Base-by-base conservation (phyloP, 2,113 vertebrate genomes). In the Dipodomys ordii region DNA sequence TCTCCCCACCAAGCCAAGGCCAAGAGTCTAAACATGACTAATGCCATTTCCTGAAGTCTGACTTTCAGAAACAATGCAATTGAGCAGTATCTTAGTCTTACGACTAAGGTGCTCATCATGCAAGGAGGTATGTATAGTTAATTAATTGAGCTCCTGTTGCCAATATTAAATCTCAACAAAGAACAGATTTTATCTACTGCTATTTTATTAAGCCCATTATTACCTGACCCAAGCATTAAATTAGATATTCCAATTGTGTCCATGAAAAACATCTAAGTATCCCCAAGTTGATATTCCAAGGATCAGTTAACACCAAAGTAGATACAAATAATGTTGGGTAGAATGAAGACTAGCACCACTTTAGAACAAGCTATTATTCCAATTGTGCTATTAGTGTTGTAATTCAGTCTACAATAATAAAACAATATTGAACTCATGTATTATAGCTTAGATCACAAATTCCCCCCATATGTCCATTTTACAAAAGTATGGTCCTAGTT, bases 21-120 rank as follows among this genome's bases (percentile, higher is more conserved):
- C 7, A n/a, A 11, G 10, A 67, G 25, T 46, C 60, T 69, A 53
- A 27, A 28, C 86, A n/a, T 46, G 46, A 86, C 46, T 92, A 69
- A 60, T 18, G 64, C 1, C 0, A 35, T 71, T 80, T 46, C 20
- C 49, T 60, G 30, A 78, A 35, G 25, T 30, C 76, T 72, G 74
- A 44, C 71, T 92, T 78, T 90, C 30, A 77, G 69, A 83, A 80
- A 7, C 27, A 85, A 74, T 68, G 68, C 57, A 90, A 44, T 13
- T 35, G 46, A 53, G 6, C 11, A 60, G 6, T 25, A 64, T 68
- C 89, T 32, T 35, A 49, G 49, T 49, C 72, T 64, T 80, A 92
- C 49, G 10, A 76, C 39, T 6, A 73, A 86, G 27, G 12, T 23
- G 46, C 0, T 60, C 28, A 22, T 28, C 3, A 15, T 7, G 23